phyloP scores from a whole-genome alignment of 2,113 vertebrate genomes.

The Esox niger region DNA sequence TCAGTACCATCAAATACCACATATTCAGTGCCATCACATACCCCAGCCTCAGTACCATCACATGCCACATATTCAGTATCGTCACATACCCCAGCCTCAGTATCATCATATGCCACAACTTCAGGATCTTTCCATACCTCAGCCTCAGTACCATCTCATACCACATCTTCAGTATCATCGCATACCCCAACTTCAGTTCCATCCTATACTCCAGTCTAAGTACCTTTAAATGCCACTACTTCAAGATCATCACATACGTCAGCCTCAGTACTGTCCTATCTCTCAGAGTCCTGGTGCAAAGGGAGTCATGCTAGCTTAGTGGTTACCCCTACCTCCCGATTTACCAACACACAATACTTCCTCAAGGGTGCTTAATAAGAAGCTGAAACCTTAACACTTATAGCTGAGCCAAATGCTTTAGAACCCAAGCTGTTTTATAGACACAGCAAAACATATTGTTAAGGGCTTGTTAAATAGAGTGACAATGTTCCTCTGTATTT shows the following conservation, averaged over 20 bases:
- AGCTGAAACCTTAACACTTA: neutral
- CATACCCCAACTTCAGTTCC: neutral
- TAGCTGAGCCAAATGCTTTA: neutral
- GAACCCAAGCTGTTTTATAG: constrained; percentile 1
- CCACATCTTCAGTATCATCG: neutral
- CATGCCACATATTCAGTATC: neutral
- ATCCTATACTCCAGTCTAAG: neutral
- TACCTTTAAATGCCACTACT: neutral
- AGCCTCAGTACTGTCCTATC: neutral
- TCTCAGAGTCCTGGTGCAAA: too few relatives aligned
- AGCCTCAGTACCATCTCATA: too few relatives aligned
- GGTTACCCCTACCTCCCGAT: too few relatives aligned
- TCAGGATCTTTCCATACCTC: too few relatives aligned
- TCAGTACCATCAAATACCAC: neutral
- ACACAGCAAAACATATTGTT: constrained; percentile 28
- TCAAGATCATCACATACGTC: neutral
- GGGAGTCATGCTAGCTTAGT: too few relatives aligned
- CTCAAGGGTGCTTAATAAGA: too few relatives aligned
- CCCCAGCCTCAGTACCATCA: neutral
- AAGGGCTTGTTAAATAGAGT: constrained; percentile 46
- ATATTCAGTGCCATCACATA: too few relatives aligned
- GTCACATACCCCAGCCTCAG: too few relatives aligned
- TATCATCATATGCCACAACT: too few relatives aligned
- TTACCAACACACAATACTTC: too few relatives aligned
- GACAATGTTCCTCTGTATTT: constrained; percentile 44